Conservation (phyloP, 2,888 invertebrate species). For the Psylliodes chrysocephalus region DNA sequence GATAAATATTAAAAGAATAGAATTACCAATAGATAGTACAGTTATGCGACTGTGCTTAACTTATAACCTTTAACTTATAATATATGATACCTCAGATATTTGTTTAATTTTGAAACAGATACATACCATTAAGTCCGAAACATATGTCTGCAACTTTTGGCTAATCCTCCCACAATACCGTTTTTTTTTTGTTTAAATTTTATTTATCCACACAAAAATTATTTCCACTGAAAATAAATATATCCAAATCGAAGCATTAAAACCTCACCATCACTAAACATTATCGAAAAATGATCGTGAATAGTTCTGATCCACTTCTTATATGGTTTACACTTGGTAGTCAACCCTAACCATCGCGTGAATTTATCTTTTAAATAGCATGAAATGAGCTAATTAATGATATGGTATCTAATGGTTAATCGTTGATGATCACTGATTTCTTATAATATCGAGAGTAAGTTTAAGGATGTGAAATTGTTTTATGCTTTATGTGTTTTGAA, state of each 20-base stretch:
- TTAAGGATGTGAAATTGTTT: slow-evolving; percentile 18
- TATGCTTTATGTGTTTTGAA: no score
- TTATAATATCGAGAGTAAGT: slow-evolving; percentile 6
- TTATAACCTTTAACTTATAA: no score
- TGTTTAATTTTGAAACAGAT: no score
- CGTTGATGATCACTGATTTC: slow-evolving; percentile 7
- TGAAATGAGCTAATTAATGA: slow-evolving; percentile 28
- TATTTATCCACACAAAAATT: background rate
- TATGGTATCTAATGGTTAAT: background rate
- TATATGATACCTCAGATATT: no score
- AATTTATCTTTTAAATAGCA: slow-evolving; percentile 36
- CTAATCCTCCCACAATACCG: no score
- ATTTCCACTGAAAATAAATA: background rate
- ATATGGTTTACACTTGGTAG: slow-evolving; percentile 58
- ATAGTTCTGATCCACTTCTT: slow-evolving; percentile 48
- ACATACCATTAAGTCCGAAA: no score
- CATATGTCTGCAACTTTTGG: no score
- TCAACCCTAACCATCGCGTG: slow-evolving; percentile 61
- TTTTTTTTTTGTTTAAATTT: no score
- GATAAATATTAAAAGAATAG: no score
- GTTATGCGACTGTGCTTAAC: no score
- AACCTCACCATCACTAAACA: slow-evolving; percentile 46
- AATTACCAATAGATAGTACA: no score
- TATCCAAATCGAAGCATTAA: background rate
- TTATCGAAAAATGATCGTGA: slow-evolving; percentile 52